Conservation (phyloP, 1,140 invertebrate species). For the Charaxes varanes region DNA sequence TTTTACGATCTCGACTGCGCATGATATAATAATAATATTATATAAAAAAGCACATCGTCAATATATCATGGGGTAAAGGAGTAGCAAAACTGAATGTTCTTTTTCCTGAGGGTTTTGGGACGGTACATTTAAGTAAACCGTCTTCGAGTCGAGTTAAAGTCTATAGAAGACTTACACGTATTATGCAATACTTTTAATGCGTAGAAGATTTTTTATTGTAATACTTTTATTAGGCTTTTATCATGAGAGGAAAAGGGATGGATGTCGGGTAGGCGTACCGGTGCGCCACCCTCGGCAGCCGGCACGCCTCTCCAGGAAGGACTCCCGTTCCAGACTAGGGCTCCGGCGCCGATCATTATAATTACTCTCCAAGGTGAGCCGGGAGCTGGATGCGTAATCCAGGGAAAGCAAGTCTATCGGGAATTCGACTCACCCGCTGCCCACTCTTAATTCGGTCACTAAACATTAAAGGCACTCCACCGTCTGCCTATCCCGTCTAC, state of each 20-base stretch:
- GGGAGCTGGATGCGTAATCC: conserved; percentile 63
- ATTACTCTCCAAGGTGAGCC: conserved; percentile 72
- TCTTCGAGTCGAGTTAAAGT: too few relatives aligned
- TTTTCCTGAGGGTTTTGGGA: too few relatives aligned
- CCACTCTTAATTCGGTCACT: conserved; percentile 43
- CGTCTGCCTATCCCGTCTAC: conserved; percentile 18
- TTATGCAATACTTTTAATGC: too few relatives aligned
- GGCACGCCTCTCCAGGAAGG: conserved; percentile 69
- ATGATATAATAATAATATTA: too few relatives aligned
- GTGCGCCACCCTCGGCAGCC: conserved; percentile 60
- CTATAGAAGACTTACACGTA: too few relatives aligned
- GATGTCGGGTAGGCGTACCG: conserved; percentile 56
- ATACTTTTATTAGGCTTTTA: conserved; percentile 6
- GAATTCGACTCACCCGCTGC: conserved; percentile 33
- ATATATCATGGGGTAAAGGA: too few relatives aligned
- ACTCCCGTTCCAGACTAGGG: conserved; percentile 64
- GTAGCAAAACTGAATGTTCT: too few relatives aligned
- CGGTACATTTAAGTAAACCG: too few relatives aligned
- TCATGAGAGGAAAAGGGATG: conserved; percentile 28
- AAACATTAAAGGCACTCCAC: conserved; percentile 28
- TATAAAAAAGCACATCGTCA: too few relatives aligned
- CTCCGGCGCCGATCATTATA: conserved; percentile 73
- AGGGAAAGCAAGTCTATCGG: conserved; percentile 45
- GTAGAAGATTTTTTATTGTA: too few relatives aligned
- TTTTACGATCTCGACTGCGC: too few relatives aligned